phyloP scores from a whole-genome alignment of 2,797 vertebrate genomes.

The Babyrousa celebensis region DNA sequence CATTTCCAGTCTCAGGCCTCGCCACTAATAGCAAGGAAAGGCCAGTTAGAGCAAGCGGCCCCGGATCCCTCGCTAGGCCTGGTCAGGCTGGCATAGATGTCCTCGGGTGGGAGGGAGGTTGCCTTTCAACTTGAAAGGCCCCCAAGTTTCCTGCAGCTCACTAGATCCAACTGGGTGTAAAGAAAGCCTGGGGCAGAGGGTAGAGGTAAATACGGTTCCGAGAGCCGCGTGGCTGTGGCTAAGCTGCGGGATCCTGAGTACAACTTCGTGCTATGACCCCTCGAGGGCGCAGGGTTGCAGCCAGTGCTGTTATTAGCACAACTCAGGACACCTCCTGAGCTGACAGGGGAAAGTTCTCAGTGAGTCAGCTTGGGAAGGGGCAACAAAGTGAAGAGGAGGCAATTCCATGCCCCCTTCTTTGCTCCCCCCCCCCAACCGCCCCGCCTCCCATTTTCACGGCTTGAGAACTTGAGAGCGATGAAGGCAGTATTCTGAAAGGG shows the following conservation, averaged over 20 bases:
- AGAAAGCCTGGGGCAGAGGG: background rate
- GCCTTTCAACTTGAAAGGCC: background rate
- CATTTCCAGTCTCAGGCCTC: background rate
- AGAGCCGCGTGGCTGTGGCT: background rate
- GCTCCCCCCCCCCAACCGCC: too few relatives aligned
- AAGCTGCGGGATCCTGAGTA: background rate
- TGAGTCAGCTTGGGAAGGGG: background rate
- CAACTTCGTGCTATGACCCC: background rate
- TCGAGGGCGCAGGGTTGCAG: background rate
- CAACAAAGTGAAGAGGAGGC: background rate
- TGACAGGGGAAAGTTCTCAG: background rate
- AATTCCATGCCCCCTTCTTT: background rate
- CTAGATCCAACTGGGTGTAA: background rate
- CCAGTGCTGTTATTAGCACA: background rate
- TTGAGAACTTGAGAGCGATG: background rate
- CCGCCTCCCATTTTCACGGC: background rate
- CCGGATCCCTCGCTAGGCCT: background rate
- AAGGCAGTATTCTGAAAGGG: background rate
- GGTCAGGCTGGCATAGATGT: background rate
- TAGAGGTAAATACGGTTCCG: background rate
- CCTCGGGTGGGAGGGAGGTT: background rate
- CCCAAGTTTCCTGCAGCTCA: background rate
- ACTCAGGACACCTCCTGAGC: background rate
- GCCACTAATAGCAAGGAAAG: background rate
- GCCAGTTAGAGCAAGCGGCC: background rate